These are phyloP conservation scores for Drosophila tristis DNA, from an alignment of 1,140 invertebrate species.

Conservation along the genomic window DNA sequence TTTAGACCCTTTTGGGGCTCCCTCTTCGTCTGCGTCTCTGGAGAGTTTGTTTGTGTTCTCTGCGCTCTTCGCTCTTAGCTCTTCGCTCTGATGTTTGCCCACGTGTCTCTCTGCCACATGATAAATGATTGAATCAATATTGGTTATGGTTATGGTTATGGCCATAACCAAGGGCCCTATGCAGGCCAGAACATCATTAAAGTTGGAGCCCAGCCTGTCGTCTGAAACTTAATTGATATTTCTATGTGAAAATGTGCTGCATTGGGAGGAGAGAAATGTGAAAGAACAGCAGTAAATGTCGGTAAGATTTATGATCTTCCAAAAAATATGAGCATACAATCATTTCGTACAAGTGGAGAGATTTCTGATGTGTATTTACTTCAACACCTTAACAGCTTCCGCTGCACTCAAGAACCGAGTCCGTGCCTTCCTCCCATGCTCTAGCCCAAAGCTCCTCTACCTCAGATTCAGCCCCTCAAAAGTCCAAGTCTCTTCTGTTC, in stretches of 20 bases:
- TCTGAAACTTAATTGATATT: conserved; percentile 46
- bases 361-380: conserved; percentile 26
- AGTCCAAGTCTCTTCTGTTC: not conserved
- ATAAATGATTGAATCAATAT: conserved; percentile 48
- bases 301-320: conserved; percentile 25
- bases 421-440: not conserved
- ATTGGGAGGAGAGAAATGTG: not conserved
- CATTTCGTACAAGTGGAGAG: conserved; percentile 1
- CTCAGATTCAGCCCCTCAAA: not conserved
- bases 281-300: not conserved
- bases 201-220: conserved; percentile 16
- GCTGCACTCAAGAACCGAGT: conserved; percentile 20
- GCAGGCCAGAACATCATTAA: conserved; percentile 49
- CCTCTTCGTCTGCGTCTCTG: not conserved
- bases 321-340: not conserved
- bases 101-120: conserved; percentile 21
- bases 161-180: conserved; percentile 19
- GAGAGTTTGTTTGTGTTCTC: conserved; percentile 15
- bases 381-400: conserved; percentile 43
- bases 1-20: conserved; percentile 13
- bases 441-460: not conserved
- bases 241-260: conserved; percentile 20
- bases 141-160: conserved; percentile 1
- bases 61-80: conserved; percentile 14
- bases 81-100: conserved; percentile 24